These are phyloP conservation scores for Chalcis sispes DNA, from an alignment of 2,888 invertebrate species.

Conservation along the genomic window DNA sequence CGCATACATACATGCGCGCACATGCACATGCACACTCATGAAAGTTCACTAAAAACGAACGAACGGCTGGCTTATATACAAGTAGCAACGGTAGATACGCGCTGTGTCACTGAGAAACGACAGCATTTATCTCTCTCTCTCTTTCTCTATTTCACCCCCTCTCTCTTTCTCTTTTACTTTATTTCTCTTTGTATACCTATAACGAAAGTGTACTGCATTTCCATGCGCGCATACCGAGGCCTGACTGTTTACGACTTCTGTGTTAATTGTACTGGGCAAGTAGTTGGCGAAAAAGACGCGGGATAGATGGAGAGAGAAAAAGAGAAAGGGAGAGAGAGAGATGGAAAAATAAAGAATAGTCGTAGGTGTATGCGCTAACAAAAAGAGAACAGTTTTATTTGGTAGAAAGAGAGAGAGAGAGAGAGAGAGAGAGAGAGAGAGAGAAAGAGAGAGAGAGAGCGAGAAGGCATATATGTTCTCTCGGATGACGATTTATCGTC, in stretches of 20 bases:
- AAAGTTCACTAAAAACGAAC: not conserved
- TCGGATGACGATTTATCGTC: conserved; percentile 61
- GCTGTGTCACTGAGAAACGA: conserved; percentile 1
- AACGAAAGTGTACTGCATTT: not conserved
- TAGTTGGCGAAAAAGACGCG: too few relatives aligned
- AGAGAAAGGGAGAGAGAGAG: conserved; percentile 9
- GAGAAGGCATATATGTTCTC: conserved; percentile 9
- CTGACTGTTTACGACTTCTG: conserved; percentile 63
- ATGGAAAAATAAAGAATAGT: too few relatives aligned
- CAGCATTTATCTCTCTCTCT: not conserved
- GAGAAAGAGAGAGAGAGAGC: conserved; percentile 3
- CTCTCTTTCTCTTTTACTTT: not conserved
- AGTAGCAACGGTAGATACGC: too few relatives aligned
- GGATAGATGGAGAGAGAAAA: not conserved
- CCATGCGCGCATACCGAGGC: conserved; percentile 55
- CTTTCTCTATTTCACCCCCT: not conserved
- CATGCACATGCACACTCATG: not conserved
- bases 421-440: conserved; percentile 10
- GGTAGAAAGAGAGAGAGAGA: not conserved
- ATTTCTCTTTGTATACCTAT: too few relatives aligned
- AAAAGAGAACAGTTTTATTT: too few relatives aligned
- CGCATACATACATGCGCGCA: too few relatives aligned
- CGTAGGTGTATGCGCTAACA: too few relatives aligned
- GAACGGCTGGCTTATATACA: not conserved
- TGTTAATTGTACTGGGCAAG: conserved; percentile 68